A percentile compares a stretch with the other conserved stretches of the same genome.
phyloP scores from a whole-genome alignment of 2,797 vertebrate species.

The Leucoraja ocellata region DNA sequence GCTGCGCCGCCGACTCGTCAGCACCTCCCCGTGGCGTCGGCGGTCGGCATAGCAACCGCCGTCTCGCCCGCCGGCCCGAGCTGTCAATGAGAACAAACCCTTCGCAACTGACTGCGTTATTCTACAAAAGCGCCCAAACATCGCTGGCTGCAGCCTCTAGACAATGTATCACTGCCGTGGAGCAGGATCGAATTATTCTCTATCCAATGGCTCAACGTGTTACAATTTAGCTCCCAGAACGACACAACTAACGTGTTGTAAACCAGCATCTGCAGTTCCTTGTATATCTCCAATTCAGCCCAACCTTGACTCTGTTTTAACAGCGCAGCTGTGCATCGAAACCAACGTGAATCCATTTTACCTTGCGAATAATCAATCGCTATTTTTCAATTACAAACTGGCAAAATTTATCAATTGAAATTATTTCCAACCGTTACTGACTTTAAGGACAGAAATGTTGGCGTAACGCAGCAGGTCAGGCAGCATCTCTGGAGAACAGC shows the following conservation, averaged over 20 bases:
- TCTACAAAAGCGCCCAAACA: not conserved
- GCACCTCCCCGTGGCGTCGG: slow-evolving; percentile 11
- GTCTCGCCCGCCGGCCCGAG: too few species aligned
- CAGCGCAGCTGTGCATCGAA: too few species aligned
- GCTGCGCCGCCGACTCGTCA: not conserved
- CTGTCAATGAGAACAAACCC: too few species aligned
- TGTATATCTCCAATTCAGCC: too few species aligned
- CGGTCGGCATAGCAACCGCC: not conserved
- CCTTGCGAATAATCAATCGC: not conserved
- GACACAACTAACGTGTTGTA: too few species aligned
- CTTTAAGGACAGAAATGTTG: not conserved
- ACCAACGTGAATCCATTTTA: not conserved
- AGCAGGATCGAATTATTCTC: too few species aligned
- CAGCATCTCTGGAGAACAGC: too few species aligned
- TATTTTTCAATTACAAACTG: not conserved
- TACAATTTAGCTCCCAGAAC: not conserved
- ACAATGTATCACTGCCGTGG: not conserved
- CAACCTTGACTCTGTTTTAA: too few species aligned
- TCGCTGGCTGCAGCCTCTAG: not conserved
- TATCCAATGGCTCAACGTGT: not conserved
- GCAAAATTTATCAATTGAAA: not conserved
- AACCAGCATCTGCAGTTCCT: too few species aligned
- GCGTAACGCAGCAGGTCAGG: too few species aligned
- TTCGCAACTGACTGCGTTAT: too few species aligned
- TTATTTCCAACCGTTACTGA: not conserved